Conservation (phyloP, 1,140 invertebrate species). For the Drosophila pectinifera region DNA sequence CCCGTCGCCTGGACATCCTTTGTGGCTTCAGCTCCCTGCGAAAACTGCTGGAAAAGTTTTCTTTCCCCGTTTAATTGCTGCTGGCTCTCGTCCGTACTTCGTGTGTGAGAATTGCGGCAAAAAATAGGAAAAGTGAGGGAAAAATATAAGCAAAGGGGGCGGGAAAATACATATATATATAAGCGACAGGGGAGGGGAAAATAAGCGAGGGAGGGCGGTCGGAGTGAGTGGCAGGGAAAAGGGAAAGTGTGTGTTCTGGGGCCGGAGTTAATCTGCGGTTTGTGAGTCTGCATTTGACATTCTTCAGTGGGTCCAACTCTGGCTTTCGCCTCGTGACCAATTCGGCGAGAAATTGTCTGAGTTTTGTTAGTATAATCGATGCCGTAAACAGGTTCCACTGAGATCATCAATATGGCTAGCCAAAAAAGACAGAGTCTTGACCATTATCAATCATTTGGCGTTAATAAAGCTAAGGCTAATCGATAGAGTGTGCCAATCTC, state of each 20-base stretch:
- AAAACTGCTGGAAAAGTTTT: slow-evolving; percentile 66
- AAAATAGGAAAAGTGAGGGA: slow-evolving; percentile 5
- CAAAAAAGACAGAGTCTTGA: neutral
- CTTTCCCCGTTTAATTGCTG: slow-evolving; percentile 72
- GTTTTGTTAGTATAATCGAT: slow-evolving; percentile 15
- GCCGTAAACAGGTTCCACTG: slow-evolving; percentile 21
- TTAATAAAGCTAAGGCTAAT: slow-evolving; percentile 12
- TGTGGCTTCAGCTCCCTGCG: slow-evolving; percentile 53
- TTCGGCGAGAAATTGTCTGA: slow-evolving; percentile 8
- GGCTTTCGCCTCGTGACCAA: slow-evolving; percentile 15
- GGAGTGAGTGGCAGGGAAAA: slow-evolving; percentile 1
- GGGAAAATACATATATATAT: too few species aligned
- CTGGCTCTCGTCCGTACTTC: slow-evolving; percentile 16
- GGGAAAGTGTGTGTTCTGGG: slow-evolving; percentile 35
- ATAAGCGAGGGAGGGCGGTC: neutral
- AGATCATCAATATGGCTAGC: slow-evolving; percentile 23
- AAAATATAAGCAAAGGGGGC: slow-evolving; percentile 10
- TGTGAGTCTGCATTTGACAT: slow-evolving; percentile 62
- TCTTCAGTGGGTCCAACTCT: slow-evolving; percentile 27
- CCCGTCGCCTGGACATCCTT: slow-evolving; percentile 47
- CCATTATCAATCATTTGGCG: slow-evolving; percentile 25
- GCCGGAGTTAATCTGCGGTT: slow-evolving; percentile 69
- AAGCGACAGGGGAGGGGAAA: neutral
- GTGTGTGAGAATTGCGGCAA: slow-evolving; percentile 21
- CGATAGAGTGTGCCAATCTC: slow-evolving; percentile 5